Conservation (phyloP, 2,113 vertebrate species). For the Hypomesus transpacificus region DNA sequence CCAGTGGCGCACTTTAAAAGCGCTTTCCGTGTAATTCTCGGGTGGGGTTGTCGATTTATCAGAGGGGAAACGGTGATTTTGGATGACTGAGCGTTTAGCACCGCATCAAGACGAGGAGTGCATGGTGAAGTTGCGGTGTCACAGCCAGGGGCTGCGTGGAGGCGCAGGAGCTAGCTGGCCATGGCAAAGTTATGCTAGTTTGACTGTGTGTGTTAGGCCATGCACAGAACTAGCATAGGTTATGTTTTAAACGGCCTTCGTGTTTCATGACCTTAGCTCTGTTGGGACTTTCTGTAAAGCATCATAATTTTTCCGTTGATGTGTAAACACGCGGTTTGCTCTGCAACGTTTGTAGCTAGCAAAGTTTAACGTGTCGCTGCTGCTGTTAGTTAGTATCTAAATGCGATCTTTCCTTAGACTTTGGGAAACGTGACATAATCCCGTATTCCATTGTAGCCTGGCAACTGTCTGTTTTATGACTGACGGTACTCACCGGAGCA, state of each 20-base stretch:
- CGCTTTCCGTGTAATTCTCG: not conserved
- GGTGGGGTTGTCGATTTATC: not conserved
- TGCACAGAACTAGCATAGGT: not conserved
- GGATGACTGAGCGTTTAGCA: constrained; percentile 60
- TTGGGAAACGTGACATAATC: too few species aligned
- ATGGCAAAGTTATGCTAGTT: constrained; percentile 45
- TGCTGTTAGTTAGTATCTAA: too few species aligned
- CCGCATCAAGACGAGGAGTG: constrained; percentile 47
- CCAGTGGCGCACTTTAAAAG: not conserved
- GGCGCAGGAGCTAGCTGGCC: constrained; percentile 11
- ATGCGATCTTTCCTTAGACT: too few species aligned
- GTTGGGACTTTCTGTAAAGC: not conserved
- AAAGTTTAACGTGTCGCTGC: too few species aligned
- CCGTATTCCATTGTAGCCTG: too few species aligned
- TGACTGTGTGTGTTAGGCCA: constrained; percentile 11
- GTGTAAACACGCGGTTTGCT: not conserved
- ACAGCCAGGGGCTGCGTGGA: constrained; percentile 21
- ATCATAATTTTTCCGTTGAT: not conserved
- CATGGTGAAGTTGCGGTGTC: constrained; percentile 41
- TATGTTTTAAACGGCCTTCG: not conserved
- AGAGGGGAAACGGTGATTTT: constrained; percentile 67
- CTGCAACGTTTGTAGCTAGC: not conserved
- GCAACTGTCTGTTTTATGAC: too few species aligned
- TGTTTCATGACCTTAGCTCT: not conserved
- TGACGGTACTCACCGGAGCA: too few species aligned